phyloP scores from a whole-genome alignment of 2,113 vertebrate species.

The Triplophysa dalaica region DNA sequence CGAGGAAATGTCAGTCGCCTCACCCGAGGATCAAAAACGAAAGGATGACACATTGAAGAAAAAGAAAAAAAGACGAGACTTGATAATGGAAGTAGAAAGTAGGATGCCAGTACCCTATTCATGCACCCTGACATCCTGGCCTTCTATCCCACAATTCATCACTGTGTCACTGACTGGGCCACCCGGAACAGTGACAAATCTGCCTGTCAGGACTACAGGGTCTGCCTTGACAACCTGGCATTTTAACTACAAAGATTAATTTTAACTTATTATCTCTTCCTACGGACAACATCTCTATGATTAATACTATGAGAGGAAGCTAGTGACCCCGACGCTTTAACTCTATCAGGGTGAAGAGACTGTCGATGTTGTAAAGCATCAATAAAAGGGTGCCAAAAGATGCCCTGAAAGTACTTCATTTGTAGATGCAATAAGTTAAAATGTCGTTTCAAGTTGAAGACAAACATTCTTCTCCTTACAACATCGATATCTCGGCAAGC shows the following conservation, averaged over 20 bases:
- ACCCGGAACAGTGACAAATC: constrained; percentile 66
- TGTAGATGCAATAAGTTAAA: not conserved
- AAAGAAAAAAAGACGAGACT: constrained; percentile 36
- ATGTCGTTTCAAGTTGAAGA: not conserved
- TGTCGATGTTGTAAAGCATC: constrained; percentile 3
- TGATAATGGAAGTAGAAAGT: not conserved
- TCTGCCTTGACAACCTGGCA: constrained; percentile 56
- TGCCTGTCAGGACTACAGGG: constrained; percentile 59
- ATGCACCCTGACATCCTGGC: constrained; percentile 42
- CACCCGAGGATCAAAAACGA: constrained; percentile 29
- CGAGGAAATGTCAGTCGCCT: constrained; percentile 41
- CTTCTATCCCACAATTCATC: constrained; percentile 69
- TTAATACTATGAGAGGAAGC: constrained; percentile 41
- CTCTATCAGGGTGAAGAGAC: constrained; percentile 18
- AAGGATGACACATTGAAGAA: constrained; percentile 42
- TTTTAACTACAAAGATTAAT: constrained; percentile 60
- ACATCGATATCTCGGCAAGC: not conserved
- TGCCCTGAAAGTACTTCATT: not conserved
- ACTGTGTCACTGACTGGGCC: constrained; percentile 57
- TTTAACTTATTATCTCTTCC: constrained; percentile 47
- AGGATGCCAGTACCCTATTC: constrained; percentile 15
- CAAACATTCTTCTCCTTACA: not conserved
- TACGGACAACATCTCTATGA: constrained; percentile 31
- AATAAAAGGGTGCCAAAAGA: not conserved
- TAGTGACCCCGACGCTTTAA: constrained; percentile 20